phyloP scores from a whole-genome alignment of 2,888 invertebrate genomes.

The Cerastis leucographa region DNA sequence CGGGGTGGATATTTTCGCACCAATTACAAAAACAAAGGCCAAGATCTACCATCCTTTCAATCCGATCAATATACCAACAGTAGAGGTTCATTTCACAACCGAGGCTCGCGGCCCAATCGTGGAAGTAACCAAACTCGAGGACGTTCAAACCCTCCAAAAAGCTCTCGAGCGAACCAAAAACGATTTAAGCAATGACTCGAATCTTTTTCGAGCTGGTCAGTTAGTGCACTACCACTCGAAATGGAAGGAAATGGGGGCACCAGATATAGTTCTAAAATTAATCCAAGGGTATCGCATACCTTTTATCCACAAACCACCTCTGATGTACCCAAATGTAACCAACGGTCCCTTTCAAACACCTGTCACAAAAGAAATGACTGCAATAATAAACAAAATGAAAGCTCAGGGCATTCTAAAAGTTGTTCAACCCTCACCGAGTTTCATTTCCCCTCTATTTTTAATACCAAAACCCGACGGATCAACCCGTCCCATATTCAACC shows the following conservation, averaged over 20 bases:
- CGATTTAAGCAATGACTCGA: conserved; percentile 5
- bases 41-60: background rate
- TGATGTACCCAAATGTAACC: conserved; percentile 2
- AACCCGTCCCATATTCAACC: conserved; percentile 18
- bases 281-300: conserved; percentile 12
- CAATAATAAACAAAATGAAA: conserved; percentile 9
- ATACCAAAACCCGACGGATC: conserved; percentile 22
- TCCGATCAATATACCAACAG: background rate
- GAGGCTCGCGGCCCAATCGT: conserved; percentile 4
- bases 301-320: conserved; percentile 1
- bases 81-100: conserved; percentile 7
- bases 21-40: background rate
- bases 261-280: conserved; percentile 6
- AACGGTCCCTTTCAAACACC: background rate
- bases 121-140: conserved; percentile 1
- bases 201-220: conserved; percentile 2
- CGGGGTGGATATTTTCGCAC: conserved; percentile 6
- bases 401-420: conserved; percentile 14
- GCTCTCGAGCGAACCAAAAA: conserved; percentile 7
- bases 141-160: background rate
- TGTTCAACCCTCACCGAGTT: conserved; percentile 50
- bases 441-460: conserved; percentile 15
- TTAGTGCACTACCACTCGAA: background rate
- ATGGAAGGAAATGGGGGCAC: conserved; percentile 8
- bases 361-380: background rate